Percentiles rank a stretch among this genome's conserved stretches.
Evolutionary conservation across 1,140 invertebrate genomes (phyloP).

Genomic region (Sycophaga agraensis): DNA sequence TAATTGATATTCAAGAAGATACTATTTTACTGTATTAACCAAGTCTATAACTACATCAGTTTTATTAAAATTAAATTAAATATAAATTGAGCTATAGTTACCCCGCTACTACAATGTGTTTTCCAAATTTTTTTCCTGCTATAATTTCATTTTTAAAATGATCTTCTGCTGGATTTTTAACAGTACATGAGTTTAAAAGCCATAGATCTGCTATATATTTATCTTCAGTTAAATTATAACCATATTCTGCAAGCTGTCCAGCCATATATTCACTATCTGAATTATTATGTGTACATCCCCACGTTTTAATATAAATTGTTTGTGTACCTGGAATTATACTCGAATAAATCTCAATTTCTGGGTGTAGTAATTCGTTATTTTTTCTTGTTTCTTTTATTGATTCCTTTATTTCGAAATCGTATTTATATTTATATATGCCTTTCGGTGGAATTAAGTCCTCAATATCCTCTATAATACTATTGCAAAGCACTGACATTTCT

Average conservation of each 20-base stretch:
- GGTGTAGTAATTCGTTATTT: constrained; percentile 33
- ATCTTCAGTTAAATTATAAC: constrained; percentile 83
- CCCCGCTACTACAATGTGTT: constrained; percentile 90
- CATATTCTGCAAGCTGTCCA: constrained; percentile 84
- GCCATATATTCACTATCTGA: constrained; percentile 98
- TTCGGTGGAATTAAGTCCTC: constrained; percentile 76
- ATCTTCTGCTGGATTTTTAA: constrained; percentile 95
- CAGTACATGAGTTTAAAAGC: constrained; percentile 96
- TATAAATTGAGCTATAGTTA: constrained; percentile 48
- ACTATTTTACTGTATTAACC: too few relatives aligned
- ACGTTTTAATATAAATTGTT: constrained; percentile 91
- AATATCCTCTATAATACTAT: constrained; percentile 72
- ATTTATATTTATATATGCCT: constrained; percentile 71
- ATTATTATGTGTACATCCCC: constrained; percentile 97
- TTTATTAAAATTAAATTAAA: too few relatives aligned
- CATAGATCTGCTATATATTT: constrained; percentile 86
- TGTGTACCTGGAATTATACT: constrained; percentile 76
- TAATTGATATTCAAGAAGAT: too few relatives aligned
- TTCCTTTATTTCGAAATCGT: constrained; percentile 67
- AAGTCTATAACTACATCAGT: too few relatives aligned
- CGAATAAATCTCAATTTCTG: constrained; percentile 35
- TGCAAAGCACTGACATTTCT: constrained; percentile 61
- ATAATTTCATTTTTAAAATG: constrained; percentile 95
- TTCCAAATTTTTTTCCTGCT: constrained; percentile 71
- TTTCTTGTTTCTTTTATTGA: constrained; percentile 60